Evolutionary conservation across 1,140 invertebrate genomes (phyloP).

Genomic region (Atopsyche davidsoni): DNA sequence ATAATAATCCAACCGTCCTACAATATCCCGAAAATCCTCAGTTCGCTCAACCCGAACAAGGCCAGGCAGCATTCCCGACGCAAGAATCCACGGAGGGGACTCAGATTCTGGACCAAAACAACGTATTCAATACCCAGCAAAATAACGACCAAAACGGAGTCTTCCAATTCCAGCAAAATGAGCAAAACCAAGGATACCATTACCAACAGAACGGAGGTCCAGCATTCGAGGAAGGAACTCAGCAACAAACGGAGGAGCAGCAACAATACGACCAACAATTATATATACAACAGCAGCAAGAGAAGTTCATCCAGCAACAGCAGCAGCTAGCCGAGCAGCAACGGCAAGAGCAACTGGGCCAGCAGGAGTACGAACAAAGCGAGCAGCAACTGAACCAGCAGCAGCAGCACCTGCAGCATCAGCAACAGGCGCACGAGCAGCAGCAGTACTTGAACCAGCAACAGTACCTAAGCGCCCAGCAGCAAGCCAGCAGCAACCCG

Average conservation of each 20-base stretch:
- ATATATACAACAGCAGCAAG: conserved; percentile 18
- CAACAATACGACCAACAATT: conserved; percentile 17
- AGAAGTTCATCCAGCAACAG: too few relatives aligned
- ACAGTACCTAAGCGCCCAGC: conserved; percentile 12
- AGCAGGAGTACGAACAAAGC: conserved; percentile 40
- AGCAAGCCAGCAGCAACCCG: conserved; percentile 12
- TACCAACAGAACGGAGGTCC: conserved; percentile 22
- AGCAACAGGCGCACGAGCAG: conserved; percentile 6
- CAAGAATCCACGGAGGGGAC: too few relatives aligned
- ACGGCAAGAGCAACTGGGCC: conserved; percentile 33
- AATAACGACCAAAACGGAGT: conserved; percentile 6
- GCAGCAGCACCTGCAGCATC: conserved; percentile 31
- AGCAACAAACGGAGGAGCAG: conserved; percentile 30
- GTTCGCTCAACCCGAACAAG: conserved; percentile 4
- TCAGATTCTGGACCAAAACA: too few relatives aligned
- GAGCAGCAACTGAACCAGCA: conserved; percentile 41
- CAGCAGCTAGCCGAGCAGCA: conserved; percentile 8
- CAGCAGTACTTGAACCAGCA: conserved; percentile 5
- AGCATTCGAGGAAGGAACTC: conserved; percentile 30
- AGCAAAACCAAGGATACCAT: conserved; percentile 24
- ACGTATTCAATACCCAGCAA: conserved; percentile 1
- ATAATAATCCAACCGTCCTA: not conserved
- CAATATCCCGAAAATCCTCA: not conserved
- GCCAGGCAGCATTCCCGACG: conserved; percentile 10
- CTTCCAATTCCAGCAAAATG: conserved; percentile 8